Evolutionary conservation across 2,888 invertebrate species (phyloP).

Genomic region (Actias luna): DNA sequence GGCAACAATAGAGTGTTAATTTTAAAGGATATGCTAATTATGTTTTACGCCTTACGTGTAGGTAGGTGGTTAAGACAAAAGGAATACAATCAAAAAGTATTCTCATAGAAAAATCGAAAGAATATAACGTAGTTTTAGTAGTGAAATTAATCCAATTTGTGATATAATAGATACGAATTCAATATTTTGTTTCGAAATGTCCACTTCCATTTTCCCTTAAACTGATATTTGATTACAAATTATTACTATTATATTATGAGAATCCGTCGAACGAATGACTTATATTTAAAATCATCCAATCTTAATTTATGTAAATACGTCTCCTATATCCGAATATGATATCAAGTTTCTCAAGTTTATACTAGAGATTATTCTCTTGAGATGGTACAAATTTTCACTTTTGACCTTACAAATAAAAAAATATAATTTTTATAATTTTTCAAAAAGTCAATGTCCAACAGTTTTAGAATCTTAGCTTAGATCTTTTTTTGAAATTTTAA

Average conservation of each 20-base stretch:
- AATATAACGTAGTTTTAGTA: background rate
- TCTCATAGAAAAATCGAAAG: background rate
- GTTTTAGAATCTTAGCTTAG: constrained; percentile 2
- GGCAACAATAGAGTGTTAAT: background rate
- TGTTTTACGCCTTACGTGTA: background rate
- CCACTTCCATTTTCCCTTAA: no score
- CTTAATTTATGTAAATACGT: no score
- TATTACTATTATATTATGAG: no score
- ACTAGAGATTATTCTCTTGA: background rate
- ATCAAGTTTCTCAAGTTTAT: no score
- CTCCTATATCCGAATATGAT: no score
- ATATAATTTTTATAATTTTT: background rate
- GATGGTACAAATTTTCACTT: background rate
- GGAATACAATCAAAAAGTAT: background rate
- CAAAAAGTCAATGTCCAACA: background rate
- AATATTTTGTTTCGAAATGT: background rate
- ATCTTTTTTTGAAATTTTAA: constrained; percentile 36
- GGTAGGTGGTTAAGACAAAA: background rate
- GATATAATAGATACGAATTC: background rate
- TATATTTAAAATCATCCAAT: no score
- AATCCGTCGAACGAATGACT: no score
- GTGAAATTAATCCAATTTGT: background rate
- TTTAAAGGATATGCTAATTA: background rate
- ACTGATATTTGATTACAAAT: no score
- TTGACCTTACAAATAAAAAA: background rate